phyloP scores from a whole-genome alignment of 2,113 vertebrate genomes.

The Hippolais icterina region DNA sequence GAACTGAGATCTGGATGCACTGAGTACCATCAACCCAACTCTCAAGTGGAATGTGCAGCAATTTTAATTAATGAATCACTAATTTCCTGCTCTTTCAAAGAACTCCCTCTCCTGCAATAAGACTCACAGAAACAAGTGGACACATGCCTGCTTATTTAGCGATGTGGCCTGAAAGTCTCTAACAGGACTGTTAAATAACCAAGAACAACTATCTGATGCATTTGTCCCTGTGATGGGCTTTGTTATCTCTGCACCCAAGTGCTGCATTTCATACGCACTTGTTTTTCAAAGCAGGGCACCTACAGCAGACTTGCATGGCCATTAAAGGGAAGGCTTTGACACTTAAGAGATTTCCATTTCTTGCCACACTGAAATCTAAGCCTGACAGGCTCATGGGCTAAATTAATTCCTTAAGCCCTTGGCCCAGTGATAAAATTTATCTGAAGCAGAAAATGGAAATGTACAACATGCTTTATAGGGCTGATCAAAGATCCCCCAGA shows the following conservation, averaged over 20 bases:
- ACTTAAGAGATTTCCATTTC: neutral
- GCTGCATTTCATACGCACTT: neutral
- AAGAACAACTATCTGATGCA: neutral
- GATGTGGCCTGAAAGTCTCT: neutral
- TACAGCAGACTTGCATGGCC: neutral
- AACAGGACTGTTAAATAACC: neutral
- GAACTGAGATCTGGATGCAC: neutral
- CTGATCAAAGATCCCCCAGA: neutral
- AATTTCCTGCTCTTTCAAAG: neutral
- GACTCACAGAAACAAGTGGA: neutral
- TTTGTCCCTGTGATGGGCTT: neutral
- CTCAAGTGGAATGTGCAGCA: neutral
- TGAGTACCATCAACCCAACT: neutral
- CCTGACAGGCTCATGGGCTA: neutral
- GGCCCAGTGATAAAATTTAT: neutral
- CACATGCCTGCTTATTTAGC: neutral
- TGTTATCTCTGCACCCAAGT: neutral
- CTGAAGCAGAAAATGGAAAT: conserved; percentile 32
- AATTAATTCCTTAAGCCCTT: conserved; percentile 27
- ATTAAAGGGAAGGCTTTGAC: neutral
- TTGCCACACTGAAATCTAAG: neutral
- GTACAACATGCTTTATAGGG: neutral
- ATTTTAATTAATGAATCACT: neutral
- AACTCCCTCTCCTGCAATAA: neutral
- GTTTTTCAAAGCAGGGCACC: neutral